Percentiles rank a stretch among this genome's conserved stretches.
Conservation (phyloP, 2,888 invertebrate species). For the Catotricha subobsoleta region DNA sequence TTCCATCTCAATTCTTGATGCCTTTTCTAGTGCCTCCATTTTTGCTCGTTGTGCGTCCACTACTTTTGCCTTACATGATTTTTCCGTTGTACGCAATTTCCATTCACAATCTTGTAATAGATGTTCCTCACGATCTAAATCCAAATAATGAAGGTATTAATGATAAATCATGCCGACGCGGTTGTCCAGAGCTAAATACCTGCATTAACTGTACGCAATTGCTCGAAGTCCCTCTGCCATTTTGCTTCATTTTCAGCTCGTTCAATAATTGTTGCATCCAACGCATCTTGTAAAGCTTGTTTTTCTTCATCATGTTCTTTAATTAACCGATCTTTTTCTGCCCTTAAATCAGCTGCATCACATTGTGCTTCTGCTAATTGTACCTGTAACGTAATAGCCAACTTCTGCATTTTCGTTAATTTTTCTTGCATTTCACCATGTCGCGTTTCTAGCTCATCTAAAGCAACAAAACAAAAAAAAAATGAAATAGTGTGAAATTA, state of each 20-base stretch:
- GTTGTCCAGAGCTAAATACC: slow-evolving; percentile 15
- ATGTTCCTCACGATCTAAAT: slow-evolving; percentile 50
- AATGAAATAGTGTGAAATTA: too few species aligned
- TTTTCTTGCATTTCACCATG: slow-evolving; percentile 32
- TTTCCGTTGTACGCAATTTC: slow-evolving; percentile 62
- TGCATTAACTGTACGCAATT: slow-evolving; percentile 40
- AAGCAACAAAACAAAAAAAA: too few species aligned
- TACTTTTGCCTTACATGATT: slow-evolving; percentile 41
- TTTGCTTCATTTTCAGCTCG: slow-evolving; percentile 37
- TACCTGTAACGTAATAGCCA: slow-evolving; percentile 23
- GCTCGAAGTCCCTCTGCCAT: slow-evolving; percentile 46
- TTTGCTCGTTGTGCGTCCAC: slow-evolving; percentile 42
- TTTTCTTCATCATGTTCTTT: slow-evolving; percentile 35
- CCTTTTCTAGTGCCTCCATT: slow-evolving; percentile 33
- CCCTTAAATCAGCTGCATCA: slow-evolving; percentile 21
- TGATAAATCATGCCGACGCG: background rate
- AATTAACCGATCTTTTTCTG: slow-evolving; percentile 30
- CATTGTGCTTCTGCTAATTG: slow-evolving; percentile 24
- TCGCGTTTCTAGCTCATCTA: slow-evolving; percentile 30
- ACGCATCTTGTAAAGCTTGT: slow-evolving; percentile 33
- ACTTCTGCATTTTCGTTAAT: slow-evolving; percentile 32
- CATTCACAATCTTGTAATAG: slow-evolving; percentile 67
- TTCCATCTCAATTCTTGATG: slow-evolving; percentile 18
- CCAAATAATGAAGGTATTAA: slow-evolving; percentile 15
- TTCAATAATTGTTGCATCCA: slow-evolving; percentile 39